Base-by-base conservation (phyloP, 2,113 vertebrate genomes). In the Oncorhynchus keta region DNA sequence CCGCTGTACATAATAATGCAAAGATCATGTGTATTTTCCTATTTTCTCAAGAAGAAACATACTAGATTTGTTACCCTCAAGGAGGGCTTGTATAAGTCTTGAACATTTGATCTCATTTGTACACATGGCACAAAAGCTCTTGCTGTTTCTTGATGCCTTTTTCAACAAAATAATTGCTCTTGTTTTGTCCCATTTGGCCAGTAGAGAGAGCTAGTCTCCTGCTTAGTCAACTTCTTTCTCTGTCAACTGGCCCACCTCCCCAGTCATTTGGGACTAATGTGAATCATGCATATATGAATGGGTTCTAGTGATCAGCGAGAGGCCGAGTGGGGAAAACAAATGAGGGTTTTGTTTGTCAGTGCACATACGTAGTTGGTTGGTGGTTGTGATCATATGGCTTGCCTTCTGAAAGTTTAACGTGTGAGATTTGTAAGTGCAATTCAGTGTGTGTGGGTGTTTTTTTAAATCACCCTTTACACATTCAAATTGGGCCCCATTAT, bases 1-100 rank as follows among this genome's bases (percentile, higher is more conserved):
- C 84, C 82, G 90, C 93, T 94, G 92, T 93, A 94, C 79, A 93
- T 94, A 94, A 80, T 88, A 83, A 91, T 80, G 85, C 89, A 89
- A 82, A 91, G 65, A 70, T 57, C 1, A 62, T 3, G 26, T 0
- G 61, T 11, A 11, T 45, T 45, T n/a, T 35, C 16, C 3, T 55
- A 55, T 55, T 55, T 55, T 55, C 51, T 55, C 51, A 16, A 55
- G 16, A 5, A 55, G 51, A 55, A 55, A 55, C 51, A 55, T 18
- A 16, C 51, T 18, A 55, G 3, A 18, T 18, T 18, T 55, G 51
- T 18, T 16, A 18, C 16, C 13, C 16, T 55, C 51, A 55, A 55
- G 51, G 5, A 18, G 12, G 16, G 51, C 51, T 1, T 14, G 51
- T 55, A 55, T 55, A 55, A 55, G 16, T 55, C 12, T 55, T 55